A percentile compares a stretch with the other conserved stretches of the same genome.
Conservation (phyloP, 2,797 vertebrate species). For the Thalassophryne amazonica region DNA sequence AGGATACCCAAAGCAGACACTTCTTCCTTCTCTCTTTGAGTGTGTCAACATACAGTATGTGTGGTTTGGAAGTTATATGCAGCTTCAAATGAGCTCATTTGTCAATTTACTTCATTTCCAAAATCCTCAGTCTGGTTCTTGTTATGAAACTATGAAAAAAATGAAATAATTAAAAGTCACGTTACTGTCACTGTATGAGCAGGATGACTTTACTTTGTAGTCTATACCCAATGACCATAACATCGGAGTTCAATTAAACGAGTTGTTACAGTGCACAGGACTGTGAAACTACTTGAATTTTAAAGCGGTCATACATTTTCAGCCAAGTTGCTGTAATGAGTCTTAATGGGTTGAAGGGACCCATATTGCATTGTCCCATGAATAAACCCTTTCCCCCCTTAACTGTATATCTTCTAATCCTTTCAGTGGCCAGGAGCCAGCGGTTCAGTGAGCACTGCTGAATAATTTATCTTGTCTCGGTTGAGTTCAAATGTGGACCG, state of each 20-base stretch:
- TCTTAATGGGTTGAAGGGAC: constrained; percentile 46
- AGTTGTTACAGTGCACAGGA: too few species aligned
- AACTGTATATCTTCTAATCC: constrained; percentile 56
- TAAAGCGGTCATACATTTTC: constrained; percentile 17
- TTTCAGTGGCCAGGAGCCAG: constrained; percentile 48
- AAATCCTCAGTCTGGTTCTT: too few species aligned
- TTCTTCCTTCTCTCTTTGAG: too few species aligned
- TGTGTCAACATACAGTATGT: too few species aligned
- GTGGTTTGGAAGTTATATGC: too few species aligned
- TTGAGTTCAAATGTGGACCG: constrained; percentile 31
- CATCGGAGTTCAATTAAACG: neutral
- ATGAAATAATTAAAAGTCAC: too few species aligned
- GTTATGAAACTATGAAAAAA: neutral
- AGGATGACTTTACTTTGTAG: neutral
- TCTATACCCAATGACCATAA: neutral
- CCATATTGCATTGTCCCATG: constrained; percentile 45
- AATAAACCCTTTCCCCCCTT: constrained; percentile 41
- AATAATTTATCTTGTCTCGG: constrained; percentile 51
- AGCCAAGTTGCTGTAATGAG: constrained; percentile 38
- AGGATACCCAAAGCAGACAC: too few species aligned
- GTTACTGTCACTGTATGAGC: too few species aligned
- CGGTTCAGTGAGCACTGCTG: constrained; percentile 38
- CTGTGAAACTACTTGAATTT: too few species aligned
- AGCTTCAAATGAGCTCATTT: too few species aligned
- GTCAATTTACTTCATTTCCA: too few species aligned